phyloP scores from a whole-genome alignment of 1,140 invertebrate species.

The Drosophila ohnishii region DNA sequence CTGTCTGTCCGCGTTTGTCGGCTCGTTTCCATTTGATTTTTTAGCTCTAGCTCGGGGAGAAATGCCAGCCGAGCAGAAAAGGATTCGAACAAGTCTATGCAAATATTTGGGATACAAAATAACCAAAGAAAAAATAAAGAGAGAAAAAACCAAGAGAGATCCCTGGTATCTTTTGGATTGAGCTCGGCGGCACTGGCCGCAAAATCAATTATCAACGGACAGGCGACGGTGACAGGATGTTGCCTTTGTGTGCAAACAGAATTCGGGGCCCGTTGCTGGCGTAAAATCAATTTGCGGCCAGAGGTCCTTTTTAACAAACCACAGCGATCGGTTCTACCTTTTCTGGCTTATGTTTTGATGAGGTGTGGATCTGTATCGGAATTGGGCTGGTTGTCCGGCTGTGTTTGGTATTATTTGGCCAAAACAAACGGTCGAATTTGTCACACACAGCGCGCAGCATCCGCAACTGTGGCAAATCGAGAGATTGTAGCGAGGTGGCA shows the following conservation, averaged over 20 bases:
- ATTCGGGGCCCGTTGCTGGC: constrained; percentile 45
- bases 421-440: constrained; percentile 59
- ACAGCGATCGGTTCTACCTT: constrained; percentile 60
- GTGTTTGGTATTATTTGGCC: constrained; percentile 62
- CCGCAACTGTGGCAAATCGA: constrained; percentile 57
- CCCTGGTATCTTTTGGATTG: constrained; percentile 46
- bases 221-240: constrained; percentile 46
- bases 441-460: constrained; percentile 53
- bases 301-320: constrained; percentile 54
- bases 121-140: constrained; percentile 3
- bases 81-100: constrained; percentile 67
- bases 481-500: constrained; percentile 22
- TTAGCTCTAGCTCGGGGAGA: constrained; percentile 50
- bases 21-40: constrained; percentile 51
- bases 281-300: constrained; percentile 78
- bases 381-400: constrained; percentile 7
- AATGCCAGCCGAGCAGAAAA: constrained; percentile 50
- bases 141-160: not conserved
- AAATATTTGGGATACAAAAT: constrained; percentile 63
- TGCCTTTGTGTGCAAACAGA: constrained; percentile 73
- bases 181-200: constrained; percentile 47
- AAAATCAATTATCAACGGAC: constrained; percentile 82
- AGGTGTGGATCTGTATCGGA: constrained; percentile 58
- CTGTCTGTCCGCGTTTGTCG: constrained; percentile 38
- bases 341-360: constrained; percentile 59